phyloP scores from a whole-genome alignment of 2,888 invertebrate species.

The Xestoiulus laeticollis region DNA sequence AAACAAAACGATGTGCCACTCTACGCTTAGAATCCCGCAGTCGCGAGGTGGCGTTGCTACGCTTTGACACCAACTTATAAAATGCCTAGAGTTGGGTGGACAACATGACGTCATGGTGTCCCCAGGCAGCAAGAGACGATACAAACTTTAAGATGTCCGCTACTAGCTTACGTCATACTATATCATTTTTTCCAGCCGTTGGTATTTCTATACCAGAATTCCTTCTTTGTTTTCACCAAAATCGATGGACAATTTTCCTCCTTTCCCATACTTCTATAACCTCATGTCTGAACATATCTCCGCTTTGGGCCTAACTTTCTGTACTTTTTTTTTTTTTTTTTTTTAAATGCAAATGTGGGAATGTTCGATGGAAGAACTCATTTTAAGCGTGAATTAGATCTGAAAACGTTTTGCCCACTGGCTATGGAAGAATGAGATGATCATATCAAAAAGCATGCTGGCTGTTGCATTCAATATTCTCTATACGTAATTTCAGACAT shows the following conservation, averaged over 20 bases:
- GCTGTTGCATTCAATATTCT: not conserved
- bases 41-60: no score
- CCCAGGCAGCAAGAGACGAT: no score
- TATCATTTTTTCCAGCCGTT: no score
- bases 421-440: not conserved
- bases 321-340: not conserved
- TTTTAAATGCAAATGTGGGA: not conserved
- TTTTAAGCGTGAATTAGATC: constrained; percentile 31
- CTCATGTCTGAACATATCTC: not conserved
- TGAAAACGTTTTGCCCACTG: constrained; percentile 30
- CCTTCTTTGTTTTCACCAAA: not conserved
- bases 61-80: no score
- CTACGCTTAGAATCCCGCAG: no score
- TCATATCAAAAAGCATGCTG: not conserved
- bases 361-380: constrained; percentile 24
- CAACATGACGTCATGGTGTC: no score
- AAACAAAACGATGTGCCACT: no score
- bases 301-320: constrained; percentile 1
- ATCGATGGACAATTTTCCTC: not conserved
- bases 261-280: not conserved
- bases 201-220: not conserved
- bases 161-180: no score
- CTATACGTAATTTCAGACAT: not conserved
- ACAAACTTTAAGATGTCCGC: no score
- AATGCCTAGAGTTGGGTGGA: no score